Evolutionary conservation across 2,888 invertebrate genomes (phyloP).

Genomic region (Gibbula magus): DNA sequence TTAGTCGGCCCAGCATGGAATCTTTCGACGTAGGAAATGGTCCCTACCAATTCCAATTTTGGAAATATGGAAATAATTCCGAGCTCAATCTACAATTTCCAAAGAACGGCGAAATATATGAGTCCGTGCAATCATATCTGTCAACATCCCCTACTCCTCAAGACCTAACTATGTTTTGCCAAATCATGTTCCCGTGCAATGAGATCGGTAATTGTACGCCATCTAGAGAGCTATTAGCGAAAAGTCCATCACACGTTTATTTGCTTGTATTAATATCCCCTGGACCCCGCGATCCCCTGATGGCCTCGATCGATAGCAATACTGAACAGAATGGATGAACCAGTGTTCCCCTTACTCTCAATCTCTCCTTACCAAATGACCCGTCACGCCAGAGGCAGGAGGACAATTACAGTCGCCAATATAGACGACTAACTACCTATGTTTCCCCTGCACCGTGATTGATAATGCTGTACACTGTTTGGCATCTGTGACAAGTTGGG

Average conservation of each 20-base stretch:
- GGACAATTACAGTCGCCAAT: background rate
- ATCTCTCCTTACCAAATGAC: slow-evolving; percentile 4
- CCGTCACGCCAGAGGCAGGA: background rate
- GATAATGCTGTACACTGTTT: background rate
- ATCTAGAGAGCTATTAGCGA: too few relatives aligned
- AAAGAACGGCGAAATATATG: too few relatives aligned
- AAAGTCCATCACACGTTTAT: background rate
- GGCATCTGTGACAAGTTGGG: background rate
- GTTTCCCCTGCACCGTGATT: background rate
- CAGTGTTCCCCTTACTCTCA: background rate
- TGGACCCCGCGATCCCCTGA: background rate
- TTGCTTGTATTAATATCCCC: background rate
- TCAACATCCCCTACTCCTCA: too few relatives aligned
- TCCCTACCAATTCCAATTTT: too few relatives aligned
- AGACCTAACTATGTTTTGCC: too few relatives aligned
- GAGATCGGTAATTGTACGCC: too few relatives aligned
- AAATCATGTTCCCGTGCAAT: too few relatives aligned
- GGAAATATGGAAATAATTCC: too few relatives aligned
- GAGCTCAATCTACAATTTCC: too few relatives aligned
- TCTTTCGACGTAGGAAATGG: too few relatives aligned
- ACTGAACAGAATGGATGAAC: background rate
- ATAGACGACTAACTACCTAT: background rate
- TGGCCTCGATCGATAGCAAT: background rate
- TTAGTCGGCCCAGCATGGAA: too few relatives aligned
- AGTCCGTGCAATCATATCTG: too few relatives aligned